Percentiles rank a stretch among this genome's conserved stretches.
phyloP scores from a whole-genome alignment of 2,888 invertebrate genomes.

The Rugalucina vietnamica region DNA sequence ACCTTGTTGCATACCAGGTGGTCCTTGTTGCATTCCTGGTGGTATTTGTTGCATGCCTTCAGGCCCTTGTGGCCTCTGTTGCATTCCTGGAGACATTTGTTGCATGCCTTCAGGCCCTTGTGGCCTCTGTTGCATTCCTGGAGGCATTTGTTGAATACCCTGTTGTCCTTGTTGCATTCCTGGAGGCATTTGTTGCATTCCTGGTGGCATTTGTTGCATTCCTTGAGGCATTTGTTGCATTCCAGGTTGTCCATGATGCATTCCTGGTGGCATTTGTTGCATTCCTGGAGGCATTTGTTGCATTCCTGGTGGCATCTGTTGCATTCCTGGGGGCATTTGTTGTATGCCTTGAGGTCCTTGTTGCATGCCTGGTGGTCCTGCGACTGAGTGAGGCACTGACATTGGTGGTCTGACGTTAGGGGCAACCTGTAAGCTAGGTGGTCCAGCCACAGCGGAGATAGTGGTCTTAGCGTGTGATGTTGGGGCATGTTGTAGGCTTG shows the following conservation, averaged over 20 bases:
- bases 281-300: slow-evolving; percentile 19
- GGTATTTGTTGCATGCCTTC: not conserved
- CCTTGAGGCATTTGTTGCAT: slow-evolving; percentile 9
- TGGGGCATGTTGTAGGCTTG: slow-evolving; percentile 3
- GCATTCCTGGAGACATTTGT: not conserved
- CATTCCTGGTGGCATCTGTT: not conserved
- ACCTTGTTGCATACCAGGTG: slow-evolving; percentile 2
- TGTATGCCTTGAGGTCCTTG: not conserved
- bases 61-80: not conserved
- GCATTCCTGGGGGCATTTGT: not conserved
- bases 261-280: not conserved
- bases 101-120: not conserved
- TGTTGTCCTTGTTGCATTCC: not conserved
- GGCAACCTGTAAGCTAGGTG: slow-evolving; percentile 5
- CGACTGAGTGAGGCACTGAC: not conserved
- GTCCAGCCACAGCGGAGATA: not conserved
- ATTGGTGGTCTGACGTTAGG: slow-evolving; percentile 4
- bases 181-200: not conserved
- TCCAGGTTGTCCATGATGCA: not conserved
- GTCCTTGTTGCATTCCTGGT: not conserved
- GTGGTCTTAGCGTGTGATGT: not conserved
- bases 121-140: not conserved
- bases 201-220: slow-evolving; percentile 12
- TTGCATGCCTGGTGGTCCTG: not conserved
- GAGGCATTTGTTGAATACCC: not conserved